Evolutionary conservation across 2,797 vertebrate species (phyloP), one percentile per base, ranked within the genome.

Genomic region (Triplophysa yarkandensis): DNA sequence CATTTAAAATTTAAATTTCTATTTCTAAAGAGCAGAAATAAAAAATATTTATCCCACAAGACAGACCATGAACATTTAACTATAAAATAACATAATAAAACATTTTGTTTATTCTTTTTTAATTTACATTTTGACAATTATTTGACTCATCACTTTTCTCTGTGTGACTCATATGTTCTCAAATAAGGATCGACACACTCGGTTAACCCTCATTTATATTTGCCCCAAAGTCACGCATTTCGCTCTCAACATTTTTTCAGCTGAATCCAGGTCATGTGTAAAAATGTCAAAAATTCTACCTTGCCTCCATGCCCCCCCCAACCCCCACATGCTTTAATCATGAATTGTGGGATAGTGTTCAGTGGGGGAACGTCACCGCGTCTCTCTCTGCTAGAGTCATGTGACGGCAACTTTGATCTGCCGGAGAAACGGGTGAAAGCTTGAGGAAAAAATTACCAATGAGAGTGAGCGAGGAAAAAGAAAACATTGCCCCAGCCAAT

Each of bases 361-460:
- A 83, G 86, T 82, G 77, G 83, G 74, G 77, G 85, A 86, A 88
- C 82, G 83, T 85, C 87, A 86, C 87, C 81, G 82, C 84, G 83
- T 82, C 76, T 63, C 84, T 88, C 86, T 90, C 85, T 83, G 81
- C 83, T 87, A 88, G 86, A 88, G 85, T 83, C 80, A 85, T 87
- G 86, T 89, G 90, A 92, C 90, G 88, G 84, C 78, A 82, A 84
- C 90, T 92, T 92, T 92, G 91, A 92, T 93, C 90, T 91, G 67
- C 57, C 76, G 68, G 83, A 84, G 88, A 89, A 79, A 88, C 83
- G 85, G 87, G 82, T 89, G 86, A 85, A 84, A 68, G 89, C 89
- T 91, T 84, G 84, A 76, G 85, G 86, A 91, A 84, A 90, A 79
- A 79, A 90, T 90, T 91, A 91, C 92, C 91, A 92, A 90, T 90